Conservation (phyloP, 2,797 vertebrate species). For the Parauchenoglanis ngamensis region DNA sequence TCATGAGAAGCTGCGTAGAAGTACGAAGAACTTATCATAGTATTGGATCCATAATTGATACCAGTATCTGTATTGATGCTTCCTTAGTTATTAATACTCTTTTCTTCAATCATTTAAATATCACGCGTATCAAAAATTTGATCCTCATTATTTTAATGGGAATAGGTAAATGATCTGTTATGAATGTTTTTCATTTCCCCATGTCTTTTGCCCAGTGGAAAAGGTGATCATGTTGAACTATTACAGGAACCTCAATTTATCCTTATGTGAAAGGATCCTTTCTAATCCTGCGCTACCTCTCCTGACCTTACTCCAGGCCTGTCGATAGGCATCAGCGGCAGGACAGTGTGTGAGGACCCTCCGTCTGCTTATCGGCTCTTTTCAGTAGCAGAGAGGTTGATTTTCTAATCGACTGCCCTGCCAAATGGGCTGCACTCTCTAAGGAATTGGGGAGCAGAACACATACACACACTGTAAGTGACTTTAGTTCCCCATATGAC, state of each 20-base stretch:
- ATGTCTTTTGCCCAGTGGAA: neutral
- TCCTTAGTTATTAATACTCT: neutral
- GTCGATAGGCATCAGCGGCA: conserved; percentile 29
- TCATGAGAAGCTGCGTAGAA: neutral
- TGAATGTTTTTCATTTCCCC: neutral
- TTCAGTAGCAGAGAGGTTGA: conserved; percentile 46
- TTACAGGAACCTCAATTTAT: neutral
- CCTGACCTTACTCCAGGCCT: conserved; percentile 5
- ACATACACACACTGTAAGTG: conserved; percentile 23
- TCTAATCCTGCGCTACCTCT: neutral
- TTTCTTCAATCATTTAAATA: neutral
- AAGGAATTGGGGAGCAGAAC: conserved; percentile 9
- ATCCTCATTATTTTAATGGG: neutral
- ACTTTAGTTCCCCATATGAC: conserved; percentile 24
- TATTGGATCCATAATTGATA: neutral
- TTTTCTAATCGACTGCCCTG: conserved; percentile 46
- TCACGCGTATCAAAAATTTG: neutral
- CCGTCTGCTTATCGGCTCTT: conserved; percentile 44
- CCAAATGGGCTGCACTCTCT: conserved; percentile 37
- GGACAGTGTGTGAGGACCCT: conserved; percentile 16
- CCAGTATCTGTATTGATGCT: neutral
- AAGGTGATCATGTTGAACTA: neutral
- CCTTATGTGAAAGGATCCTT: neutral
- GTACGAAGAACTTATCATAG: neutral
- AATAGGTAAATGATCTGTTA: neutral